A percentile compares a stretch with the other conserved stretches of the same genome.
These are phyloP conservation scores for Remorina albescens DNA, from an alignment of 2,797 vertebrate species.

Conservation along the genomic window DNA sequence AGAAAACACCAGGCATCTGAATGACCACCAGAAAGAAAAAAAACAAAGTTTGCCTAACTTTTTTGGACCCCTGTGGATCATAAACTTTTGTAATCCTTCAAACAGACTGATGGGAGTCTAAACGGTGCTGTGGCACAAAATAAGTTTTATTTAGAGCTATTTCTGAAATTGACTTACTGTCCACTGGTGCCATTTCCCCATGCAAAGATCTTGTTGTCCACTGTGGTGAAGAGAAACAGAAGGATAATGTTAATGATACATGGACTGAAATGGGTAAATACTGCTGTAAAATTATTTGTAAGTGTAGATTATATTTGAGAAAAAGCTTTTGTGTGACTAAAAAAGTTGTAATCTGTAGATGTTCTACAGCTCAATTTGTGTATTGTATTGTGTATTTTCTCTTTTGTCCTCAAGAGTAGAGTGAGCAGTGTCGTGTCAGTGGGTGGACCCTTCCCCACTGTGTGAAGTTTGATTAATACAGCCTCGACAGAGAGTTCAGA, in stretches of 20 bases:
- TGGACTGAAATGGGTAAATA: slow-evolving; percentile 4
- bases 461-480: slow-evolving; percentile 95
- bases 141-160: background rate
- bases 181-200: slow-evolving; percentile 73
- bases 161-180: slow-evolving; percentile 67
- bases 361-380: slow-evolving; percentile 46
- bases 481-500: slow-evolving; percentile 87
- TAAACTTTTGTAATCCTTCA: slow-evolving; percentile 9
- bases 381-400: slow-evolving; percentile 80
- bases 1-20: slow-evolving; percentile 20
- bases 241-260: slow-evolving; percentile 10
- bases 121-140: background rate
- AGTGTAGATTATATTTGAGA: background rate
- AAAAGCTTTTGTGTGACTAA: too few relatives aligned
- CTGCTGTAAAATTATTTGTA: background rate
- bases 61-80: slow-evolving; percentile 24
- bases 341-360: too few relatives aligned
- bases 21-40: slow-evolving; percentile 18
- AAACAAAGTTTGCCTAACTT: too few relatives aligned
- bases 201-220: slow-evolving; percentile 68
- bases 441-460: slow-evolving; percentile 86
- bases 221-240: slow-evolving; percentile 49
- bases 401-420: slow-evolving; percentile 84
- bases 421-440: slow-evolving; percentile 77
- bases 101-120: slow-evolving; percentile 9